These are phyloP conservation scores for Nemoura dubitans DNA, from an alignment of 2,888 invertebrate genomes.

Conservation along the genomic window DNA sequence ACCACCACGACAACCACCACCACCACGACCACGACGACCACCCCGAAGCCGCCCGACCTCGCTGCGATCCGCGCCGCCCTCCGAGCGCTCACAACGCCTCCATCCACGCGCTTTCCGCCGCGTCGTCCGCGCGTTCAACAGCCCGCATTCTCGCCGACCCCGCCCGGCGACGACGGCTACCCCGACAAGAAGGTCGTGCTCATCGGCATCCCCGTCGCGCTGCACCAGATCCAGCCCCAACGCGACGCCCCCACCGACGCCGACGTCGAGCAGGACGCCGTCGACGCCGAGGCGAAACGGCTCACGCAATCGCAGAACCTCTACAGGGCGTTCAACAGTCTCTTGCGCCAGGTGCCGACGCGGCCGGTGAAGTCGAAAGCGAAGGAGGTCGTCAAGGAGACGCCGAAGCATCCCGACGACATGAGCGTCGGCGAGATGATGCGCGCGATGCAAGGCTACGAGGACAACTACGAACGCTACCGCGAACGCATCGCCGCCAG, in stretches of 20 bases:
- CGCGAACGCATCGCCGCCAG: neutral
- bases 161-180: neutral
- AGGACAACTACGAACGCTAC: neutral
- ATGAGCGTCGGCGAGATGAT: neutral
- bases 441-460: neutral
- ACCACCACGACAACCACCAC: neutral
- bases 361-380: neutral
- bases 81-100: neutral
- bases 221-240: neutral
- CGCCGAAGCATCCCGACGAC: neutral
- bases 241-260: neutral
- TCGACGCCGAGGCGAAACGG: neutral
- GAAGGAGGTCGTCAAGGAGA: neutral
- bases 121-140: neutral
- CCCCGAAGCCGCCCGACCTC: neutral
- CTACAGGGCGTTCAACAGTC: neutral
- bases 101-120: neutral
- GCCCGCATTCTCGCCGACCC: neutral
- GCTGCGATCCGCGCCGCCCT: too few species aligned
- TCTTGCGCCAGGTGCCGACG: neutral
- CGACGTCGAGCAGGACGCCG: neutral
- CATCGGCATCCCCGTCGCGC: neutral
- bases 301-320: neutral
- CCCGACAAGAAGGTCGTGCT: neutral
- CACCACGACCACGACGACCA: neutral